A percentile compares a stretch with the other conserved stretches of the same genome.
These are phyloP conservation scores for Chionis minor DNA, from an alignment of 2,113 vertebrate species.

Conservation along the genomic window DNA sequence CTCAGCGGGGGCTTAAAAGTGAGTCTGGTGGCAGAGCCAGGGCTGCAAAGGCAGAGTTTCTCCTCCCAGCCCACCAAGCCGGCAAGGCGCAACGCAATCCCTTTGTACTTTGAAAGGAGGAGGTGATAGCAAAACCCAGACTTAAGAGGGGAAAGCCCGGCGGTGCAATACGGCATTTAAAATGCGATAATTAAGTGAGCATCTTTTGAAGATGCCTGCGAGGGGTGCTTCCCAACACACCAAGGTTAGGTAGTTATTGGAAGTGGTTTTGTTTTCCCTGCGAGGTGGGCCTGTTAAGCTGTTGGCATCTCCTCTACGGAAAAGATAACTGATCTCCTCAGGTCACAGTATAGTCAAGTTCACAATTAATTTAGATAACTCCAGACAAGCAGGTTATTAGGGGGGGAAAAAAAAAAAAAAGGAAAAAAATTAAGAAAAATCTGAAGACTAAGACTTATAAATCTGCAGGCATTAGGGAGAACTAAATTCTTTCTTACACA, in stretches of 20 bases:
- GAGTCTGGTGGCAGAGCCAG: fast-evolving
- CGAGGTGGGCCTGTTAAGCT: slow-evolving; percentile 45
- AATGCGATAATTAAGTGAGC: slow-evolving; percentile 1
- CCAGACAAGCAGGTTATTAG: slow-evolving; percentile 49
- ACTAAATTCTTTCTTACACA: slow-evolving; percentile 66
- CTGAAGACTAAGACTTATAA: slow-evolving; percentile 56
- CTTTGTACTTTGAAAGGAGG: neutral
- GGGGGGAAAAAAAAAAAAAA: neutral
- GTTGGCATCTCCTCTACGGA: neutral
- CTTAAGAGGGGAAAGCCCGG: neutral
- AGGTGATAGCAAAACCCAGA: neutral
- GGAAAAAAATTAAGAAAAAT: slow-evolving; percentile 58
- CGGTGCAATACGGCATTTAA: neutral
- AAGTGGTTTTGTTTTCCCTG: slow-evolving; percentile 59
- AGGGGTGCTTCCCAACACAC: slow-evolving; percentile 33
- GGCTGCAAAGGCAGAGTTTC: neutral
- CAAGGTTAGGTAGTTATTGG: slow-evolving; percentile 48
- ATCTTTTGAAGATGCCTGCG: slow-evolving; percentile 9
- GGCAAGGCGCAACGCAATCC: neutral
- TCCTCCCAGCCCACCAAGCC: neutral
- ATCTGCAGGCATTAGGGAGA: slow-evolving; percentile 70
- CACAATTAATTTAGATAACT: slow-evolving; percentile 77
- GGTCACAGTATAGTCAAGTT: slow-evolving; percentile 70
- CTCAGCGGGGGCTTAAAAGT: neutral
- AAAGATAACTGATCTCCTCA: slow-evolving; percentile 65